Percentiles rank a stretch among this genome's conserved stretches.
Conservation (phyloP, 2,888 invertebrate species). For the Athalia rosae region DNA sequence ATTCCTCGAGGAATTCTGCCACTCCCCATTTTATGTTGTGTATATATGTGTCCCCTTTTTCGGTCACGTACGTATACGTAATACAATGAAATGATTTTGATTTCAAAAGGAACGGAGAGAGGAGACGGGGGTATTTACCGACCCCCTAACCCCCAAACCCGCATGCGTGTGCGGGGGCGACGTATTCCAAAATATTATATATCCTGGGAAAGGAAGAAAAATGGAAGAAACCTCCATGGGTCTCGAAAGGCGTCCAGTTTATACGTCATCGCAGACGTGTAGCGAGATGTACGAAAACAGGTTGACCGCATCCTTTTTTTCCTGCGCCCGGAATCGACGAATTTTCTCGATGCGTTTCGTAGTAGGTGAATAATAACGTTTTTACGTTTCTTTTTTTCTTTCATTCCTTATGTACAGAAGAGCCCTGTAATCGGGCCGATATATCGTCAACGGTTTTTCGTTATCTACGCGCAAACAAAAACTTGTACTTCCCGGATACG, state of each 20-base stretch:
- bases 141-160: neutral
- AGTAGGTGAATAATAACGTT: too few species aligned
- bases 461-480: slow-evolving; percentile 6
- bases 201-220: slow-evolving; percentile 53
- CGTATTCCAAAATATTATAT: slow-evolving; percentile 38
- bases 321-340: too few species aligned
- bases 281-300: slow-evolving; percentile 57
- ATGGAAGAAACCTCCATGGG: neutral
- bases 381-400: too few species aligned
- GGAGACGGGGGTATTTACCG: too few species aligned
- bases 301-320: slow-evolving; percentile 52
- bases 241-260: slow-evolving; percentile 51
- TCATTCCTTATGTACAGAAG: neutral
- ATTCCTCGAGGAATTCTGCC: slow-evolving; percentile 17
- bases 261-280: too few species aligned
- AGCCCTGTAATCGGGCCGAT: slow-evolving; percentile 53
- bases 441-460: neutral
- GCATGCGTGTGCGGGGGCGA: slow-evolving; percentile 39
- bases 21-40: slow-evolving; percentile 20
- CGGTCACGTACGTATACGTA: neutral
- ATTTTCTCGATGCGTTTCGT: too few species aligned
- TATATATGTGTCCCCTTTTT: neutral
- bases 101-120: slow-evolving; percentile 17
- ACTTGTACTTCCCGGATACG: too few species aligned
- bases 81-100: slow-evolving; percentile 38